Evolutionary conservation across 2,888 invertebrate genomes (phyloP).

Genomic region (Lomographa bimaculata): DNA sequence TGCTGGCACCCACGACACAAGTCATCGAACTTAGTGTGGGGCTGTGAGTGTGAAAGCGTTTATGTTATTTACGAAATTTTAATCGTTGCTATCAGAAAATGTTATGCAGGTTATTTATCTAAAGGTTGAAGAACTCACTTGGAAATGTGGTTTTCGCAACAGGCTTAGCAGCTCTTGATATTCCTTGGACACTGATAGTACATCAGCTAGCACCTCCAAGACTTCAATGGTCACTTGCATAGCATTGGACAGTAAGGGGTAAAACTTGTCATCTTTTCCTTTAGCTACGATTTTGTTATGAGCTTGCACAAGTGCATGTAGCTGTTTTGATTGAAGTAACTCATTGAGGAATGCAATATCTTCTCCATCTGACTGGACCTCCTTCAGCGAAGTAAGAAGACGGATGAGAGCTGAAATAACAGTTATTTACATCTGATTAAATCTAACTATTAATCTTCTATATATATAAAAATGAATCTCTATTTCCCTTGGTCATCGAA

Average conservation of each 20-base stretch:
- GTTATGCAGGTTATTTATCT: too few species aligned
- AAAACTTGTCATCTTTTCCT: conserved; percentile 92
- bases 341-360: conserved; percentile 94
- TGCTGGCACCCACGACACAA: too few species aligned
- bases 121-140: conserved; percentile 86
- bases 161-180: conserved; percentile 91
- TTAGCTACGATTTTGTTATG: conserved; percentile 94
- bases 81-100: too few species aligned
- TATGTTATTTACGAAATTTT: too few species aligned
- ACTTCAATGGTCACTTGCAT: conserved; percentile 93
- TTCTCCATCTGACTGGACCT: conserved; percentile 91
- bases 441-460: too few species aligned
- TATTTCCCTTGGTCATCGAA: too few species aligned
- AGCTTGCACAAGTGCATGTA: conserved; percentile 95
- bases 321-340: conserved; percentile 92
- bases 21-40: too few species aligned
- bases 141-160: conserved; percentile 93
- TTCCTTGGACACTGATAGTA: conserved; percentile 87
- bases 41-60: too few species aligned
- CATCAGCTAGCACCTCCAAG: conserved; percentile 87
- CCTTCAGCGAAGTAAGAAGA: conserved; percentile 91
- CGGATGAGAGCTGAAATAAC: conserved; percentile 88
- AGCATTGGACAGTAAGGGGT: conserved; percentile 92
- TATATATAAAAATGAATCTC: too few species aligned
- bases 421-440: too few species aligned